Percentiles rank a stretch among this genome's conserved stretches.
Conservation (phyloP, 2,888 invertebrate genomes). For the Chydorus sphaericus region DNA sequence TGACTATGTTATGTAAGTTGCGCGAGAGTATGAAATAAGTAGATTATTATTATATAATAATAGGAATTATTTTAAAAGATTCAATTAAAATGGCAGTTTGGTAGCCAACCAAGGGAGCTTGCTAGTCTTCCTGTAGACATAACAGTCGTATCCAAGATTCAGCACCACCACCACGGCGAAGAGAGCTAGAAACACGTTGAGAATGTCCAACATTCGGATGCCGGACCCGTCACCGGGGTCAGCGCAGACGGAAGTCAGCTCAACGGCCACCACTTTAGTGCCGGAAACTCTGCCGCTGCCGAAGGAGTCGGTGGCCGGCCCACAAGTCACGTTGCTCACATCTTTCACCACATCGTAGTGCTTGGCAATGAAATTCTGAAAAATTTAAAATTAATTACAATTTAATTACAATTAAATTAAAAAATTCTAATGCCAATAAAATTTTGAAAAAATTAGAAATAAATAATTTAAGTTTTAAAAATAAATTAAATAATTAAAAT, state of each 20-base stretch:
- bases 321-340: constrained; percentile 50
- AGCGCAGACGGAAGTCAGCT: constrained; percentile 12
- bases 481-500: too few species aligned
- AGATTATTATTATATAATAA: too few species aligned
- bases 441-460: not conserved
- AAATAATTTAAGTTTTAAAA: too few species aligned
- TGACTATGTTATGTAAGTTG: too few species aligned
- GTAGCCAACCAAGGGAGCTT: constrained; percentile 69
- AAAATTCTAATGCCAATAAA: not conserved
- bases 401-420: not conserved
- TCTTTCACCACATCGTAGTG: constrained; percentile 53
- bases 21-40: too few species aligned
- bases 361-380: constrained; percentile 33
- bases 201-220: constrained; percentile 42
- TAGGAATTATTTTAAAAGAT: too few species aligned
- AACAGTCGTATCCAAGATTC: constrained; percentile 66
- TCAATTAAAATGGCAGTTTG: constrained; percentile 62
- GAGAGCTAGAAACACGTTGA: constrained; percentile 50
- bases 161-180: constrained; percentile 55
- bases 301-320: constrained; percentile 33
- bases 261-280: constrained; percentile 28
- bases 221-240: constrained; percentile 17
- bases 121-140: constrained; percentile 60
- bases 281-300: constrained; percentile 46
- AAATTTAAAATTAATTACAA: constrained; percentile 11